These are phyloP conservation scores for Ceriagrion tenellum DNA, from an alignment of 2,888 invertebrate species.

Conservation along the genomic window DNA sequence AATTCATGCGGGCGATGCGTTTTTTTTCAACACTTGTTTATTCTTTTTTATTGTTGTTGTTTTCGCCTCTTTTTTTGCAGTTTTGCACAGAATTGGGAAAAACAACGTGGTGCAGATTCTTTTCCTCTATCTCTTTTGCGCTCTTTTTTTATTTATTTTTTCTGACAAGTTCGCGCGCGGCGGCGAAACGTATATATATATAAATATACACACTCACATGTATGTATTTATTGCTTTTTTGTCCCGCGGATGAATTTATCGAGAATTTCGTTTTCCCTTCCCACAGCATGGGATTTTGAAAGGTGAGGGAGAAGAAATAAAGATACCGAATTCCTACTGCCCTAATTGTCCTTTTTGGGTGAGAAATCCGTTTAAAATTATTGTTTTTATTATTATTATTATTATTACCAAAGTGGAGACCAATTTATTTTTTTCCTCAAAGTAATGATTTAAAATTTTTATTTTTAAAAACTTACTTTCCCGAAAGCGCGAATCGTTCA, in stretches of 20 bases:
- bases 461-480: background rate
- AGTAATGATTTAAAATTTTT: too few relatives aligned
- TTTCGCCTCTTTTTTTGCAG: too few relatives aligned
- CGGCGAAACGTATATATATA: background rate
- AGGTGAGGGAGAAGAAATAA: background rate
- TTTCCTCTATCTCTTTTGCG: background rate
- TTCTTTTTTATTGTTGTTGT: too few relatives aligned
- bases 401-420: background rate
- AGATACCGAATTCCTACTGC: background rate
- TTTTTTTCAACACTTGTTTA: background rate
- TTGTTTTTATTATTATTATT: background rate
- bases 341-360: background rate
- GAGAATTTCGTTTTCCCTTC: background rate
- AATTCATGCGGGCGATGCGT: constrained; percentile 10
- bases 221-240: background rate
- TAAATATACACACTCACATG: too few relatives aligned
- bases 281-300: too few relatives aligned
- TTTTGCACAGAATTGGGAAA: background rate
- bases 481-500: background rate
- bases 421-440: too few relatives aligned
- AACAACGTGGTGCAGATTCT: constrained; percentile 12
- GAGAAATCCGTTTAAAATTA: background rate
- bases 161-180: background rate
- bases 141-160: background rate
- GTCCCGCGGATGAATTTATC: background rate